Evolutionary conservation across 2,888 invertebrate species (phyloP), one percentile per base, ranked within the genome.

Genomic region (Timandra comae): DNA sequence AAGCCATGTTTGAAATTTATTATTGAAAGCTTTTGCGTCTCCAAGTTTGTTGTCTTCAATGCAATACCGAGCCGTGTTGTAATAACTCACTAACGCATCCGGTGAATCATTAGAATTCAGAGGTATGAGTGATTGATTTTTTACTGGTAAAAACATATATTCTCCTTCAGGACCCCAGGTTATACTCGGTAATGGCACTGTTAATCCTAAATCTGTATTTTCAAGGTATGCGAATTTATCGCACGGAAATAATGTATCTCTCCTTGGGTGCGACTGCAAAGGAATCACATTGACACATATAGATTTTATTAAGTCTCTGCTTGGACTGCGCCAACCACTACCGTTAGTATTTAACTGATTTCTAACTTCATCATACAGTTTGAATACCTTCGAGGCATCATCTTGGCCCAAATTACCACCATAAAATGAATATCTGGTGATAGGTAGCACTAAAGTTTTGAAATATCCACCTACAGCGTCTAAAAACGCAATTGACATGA

Each of bases 131-230:
- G 72, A 54, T 7, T 57, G 38, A 25, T 70, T 68, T 49, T 81
- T 88, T 30, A 91, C 80, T 0, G 91, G 91, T 11, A 91, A 50
- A 29, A 90, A 90, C 52, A 91, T 87, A n/a, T 87, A 78, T 19
- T 78, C 73, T 0, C 87, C 80, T n/a, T 74, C 58, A 2, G 57
- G 51, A 25, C 82, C 74, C 66, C 90, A 88, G 49, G 89, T 88
- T 21, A 91, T 80, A 41, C 84, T 84, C 0, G 91, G 91, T 22
- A 89, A 61, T 0, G 90, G 89, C 26, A 89, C 65, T 11, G 56
- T 46, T 7, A 73, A 40, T 5, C 69, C 72, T 6, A 38, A 30
- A 1, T 50, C 37, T 6, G 61, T 61, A 30, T 66, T 75, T 46
- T 76, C 70, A 21, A 69, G 72, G 35, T 64, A 78, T 0, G 70